A percentile compares a stretch with the other conserved stretches of the same genome.
Conservation (phyloP, 2,888 invertebrate species). For the Cylloceria caligata region DNA sequence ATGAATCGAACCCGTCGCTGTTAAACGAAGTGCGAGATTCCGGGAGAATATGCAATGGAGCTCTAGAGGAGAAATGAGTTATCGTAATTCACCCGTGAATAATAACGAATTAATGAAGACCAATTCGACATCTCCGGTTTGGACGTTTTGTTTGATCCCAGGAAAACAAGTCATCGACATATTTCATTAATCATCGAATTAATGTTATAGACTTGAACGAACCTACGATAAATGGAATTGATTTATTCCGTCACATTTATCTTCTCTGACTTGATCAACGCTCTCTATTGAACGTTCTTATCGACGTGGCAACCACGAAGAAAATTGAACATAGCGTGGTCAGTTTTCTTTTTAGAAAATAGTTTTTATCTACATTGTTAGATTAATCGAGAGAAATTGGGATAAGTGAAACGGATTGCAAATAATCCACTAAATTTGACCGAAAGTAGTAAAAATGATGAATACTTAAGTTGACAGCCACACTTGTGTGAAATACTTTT, state of each 20-base stretch:
- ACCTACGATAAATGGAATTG: not conserved
- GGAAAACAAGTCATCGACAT: constrained; percentile 24
- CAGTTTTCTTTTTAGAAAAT: no score
- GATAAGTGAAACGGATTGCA: no score
- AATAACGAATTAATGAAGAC: constrained; percentile 25
- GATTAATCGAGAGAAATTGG: not conserved
- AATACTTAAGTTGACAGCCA: no score
- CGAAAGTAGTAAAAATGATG: not conserved
- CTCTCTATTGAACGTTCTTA: not conserved
- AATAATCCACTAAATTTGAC: not conserved
- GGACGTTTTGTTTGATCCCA: not conserved
- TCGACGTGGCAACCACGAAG: not conserved
- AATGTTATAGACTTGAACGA: not conserved
- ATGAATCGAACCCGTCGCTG: not conserved
- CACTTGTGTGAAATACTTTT: no score
- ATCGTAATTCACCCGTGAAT: constrained; percentile 27
- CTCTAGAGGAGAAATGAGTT: constrained; percentile 25
- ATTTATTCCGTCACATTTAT: not conserved
- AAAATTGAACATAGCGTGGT: no score
- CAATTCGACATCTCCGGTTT: not conserved
- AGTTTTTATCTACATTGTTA: not conserved
- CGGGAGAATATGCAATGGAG: not conserved
- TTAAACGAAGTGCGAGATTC: constrained; percentile 38
- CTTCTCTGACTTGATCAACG: not conserved
- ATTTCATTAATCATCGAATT: constrained; percentile 4